A percentile compares a stretch with the other conserved stretches of the same genome.
Evolutionary conservation across 1,140 invertebrate species (phyloP).

Genomic region (Cecropterus lyciades): DNA sequence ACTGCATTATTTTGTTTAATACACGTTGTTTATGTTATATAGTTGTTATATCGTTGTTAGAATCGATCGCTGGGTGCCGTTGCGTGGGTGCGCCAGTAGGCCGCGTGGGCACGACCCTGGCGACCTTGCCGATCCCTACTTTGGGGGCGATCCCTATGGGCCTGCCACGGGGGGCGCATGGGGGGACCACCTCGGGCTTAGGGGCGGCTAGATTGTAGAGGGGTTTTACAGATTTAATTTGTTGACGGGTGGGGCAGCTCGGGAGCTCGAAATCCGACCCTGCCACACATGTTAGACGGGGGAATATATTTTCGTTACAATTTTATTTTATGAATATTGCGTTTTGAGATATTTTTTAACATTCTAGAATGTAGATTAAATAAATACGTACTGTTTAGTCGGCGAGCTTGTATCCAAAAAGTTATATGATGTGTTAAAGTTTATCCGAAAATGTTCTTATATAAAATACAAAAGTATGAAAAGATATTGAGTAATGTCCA

Average conservation of each 20-base stretch:
- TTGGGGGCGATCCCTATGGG: slow-evolving; percentile 52
- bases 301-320: slow-evolving; percentile 31
- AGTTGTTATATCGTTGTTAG: neutral
- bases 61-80: slow-evolving; percentile 14
- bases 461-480: no score
- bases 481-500: no score
- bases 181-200: slow-evolving; percentile 40
- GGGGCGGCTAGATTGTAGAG: slow-evolving; percentile 54
- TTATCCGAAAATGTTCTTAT: no score
- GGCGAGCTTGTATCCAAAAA: no score
- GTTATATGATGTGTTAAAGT: no score
- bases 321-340: slow-evolving; percentile 7
- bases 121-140: slow-evolving; percentile 51
- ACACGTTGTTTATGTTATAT: neutral
- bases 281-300: slow-evolving; percentile 6
- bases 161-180: slow-evolving; percentile 37
- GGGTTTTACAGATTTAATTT: slow-evolving; percentile 58
- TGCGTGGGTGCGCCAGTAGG: slow-evolving; percentile 17
- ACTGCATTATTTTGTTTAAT: no score
- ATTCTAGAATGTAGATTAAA: no score
- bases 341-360: no score
- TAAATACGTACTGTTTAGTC: no score
- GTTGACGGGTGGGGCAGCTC: slow-evolving; percentile 54
- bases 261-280: slow-evolving; percentile 23
- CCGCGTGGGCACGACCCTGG: slow-evolving; percentile 18